Evolutionary conservation across 2,113 vertebrate genomes (phyloP), one percentile per base, ranked within the genome.

Genomic region (Tylochromis polylepis): DNA sequence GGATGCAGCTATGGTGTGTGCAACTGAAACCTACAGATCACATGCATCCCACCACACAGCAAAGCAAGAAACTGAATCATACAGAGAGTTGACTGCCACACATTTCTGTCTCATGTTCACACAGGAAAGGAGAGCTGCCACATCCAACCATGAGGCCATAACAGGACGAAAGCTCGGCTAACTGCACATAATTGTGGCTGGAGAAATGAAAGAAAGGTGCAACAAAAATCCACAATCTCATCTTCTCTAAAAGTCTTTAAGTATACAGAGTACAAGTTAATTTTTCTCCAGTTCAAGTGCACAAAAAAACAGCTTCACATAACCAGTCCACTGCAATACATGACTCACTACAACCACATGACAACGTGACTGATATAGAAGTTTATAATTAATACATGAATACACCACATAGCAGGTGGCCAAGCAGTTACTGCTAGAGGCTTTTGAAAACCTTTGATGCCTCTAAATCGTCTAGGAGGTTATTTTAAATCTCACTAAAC

Each of bases 61-160:
- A 77, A 53, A 53, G 77, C 85, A 56, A 84, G 85, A 81, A 57
- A 85, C 86, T 92, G 88, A 90, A 93, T 88, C 82, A 86, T 70
- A 55, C 7, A 24, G 62, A 65, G 85, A 36, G 56, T 38, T 29
- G 87, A n/a, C 88, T 85, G 86, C 88, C 91, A 85, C 36, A 34
- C 92, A 92, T 92, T 93, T 90, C 90, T 83, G 92, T 92, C 90
- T 95, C 92, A 92, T 93, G 95, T 94, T 94, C 91, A 94, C 93
- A 88, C 87, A 75, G 91, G 87, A 90, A 94, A 92, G 86, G 59
- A 90, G 88, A 90, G 88, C 87, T 75, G 92, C 65, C 85, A 87
- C 82, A 85, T 88, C 81, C 56, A 89, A 22, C 49, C 80, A 70
- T 5, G 87, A 91, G 85, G 85, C 89, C 81, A 83, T 22, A 82